phyloP scores from a whole-genome alignment of 2,888 invertebrate genomes.

The Lasioglossum calceatum region DNA sequence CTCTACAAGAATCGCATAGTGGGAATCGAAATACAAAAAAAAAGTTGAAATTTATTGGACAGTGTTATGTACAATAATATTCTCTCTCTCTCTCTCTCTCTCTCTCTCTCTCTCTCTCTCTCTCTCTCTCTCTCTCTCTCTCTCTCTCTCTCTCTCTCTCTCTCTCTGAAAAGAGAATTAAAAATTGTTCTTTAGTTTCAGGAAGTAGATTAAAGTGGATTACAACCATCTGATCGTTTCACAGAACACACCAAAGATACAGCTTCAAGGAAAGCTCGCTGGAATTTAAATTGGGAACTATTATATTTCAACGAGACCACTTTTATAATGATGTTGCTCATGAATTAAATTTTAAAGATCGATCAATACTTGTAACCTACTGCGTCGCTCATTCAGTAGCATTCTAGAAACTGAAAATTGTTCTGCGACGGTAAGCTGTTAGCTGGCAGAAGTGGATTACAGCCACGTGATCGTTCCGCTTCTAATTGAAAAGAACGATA shows the following conservation, averaged over 20 bases:
- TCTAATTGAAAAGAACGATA: not conserved
- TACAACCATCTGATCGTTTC: not conserved
- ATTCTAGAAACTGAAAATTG: not conserved
- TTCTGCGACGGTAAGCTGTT: not conserved
- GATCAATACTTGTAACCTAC: not conserved
- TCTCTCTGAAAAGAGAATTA: not conserved
- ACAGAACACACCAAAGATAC: not conserved
- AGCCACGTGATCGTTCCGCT: not conserved
- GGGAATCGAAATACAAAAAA: too few relatives aligned
- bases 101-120: too few relatives aligned
- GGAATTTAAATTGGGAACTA: not conserved
- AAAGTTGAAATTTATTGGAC: too few relatives aligned
- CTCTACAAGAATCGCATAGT: too few relatives aligned
- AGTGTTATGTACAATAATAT: not conserved
- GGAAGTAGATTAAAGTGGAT: not conserved
- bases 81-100: too few relatives aligned
- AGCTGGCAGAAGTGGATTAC: not conserved
- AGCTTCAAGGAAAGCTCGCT: not conserved
- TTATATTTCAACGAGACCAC: not conserved
- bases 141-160: too few relatives aligned
- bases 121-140: too few relatives aligned
- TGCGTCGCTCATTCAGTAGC: too few relatives aligned
- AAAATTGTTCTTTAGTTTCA: not conserved
- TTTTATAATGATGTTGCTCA: not conserved
- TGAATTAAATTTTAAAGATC: not conserved